Base-by-base conservation (phyloP, 2,113 vertebrate genomes). In the Isurus oxyrinchus region DNA sequence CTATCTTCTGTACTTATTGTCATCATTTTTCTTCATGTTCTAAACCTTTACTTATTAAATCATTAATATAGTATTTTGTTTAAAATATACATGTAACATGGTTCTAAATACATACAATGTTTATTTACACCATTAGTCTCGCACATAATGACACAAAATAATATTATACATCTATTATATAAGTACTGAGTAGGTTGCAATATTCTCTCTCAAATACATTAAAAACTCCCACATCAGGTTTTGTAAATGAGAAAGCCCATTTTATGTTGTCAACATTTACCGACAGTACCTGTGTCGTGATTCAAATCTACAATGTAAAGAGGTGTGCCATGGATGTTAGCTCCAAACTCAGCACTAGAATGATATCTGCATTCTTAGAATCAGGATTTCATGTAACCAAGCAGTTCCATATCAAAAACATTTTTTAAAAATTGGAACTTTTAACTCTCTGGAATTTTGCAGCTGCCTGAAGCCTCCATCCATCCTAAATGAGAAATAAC, bases 211-310 rank as follows among this genome's bases (percentile, higher is more conserved):
- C n/a, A 94, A 63, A 66, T 7, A 63, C 59, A 94, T 63, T 63
- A 40, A 94, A 40, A 11, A 23, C 35, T 94, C 55, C 53, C 25
- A 94, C 19, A 23, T 63, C 59, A 94, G 59, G 5, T 5, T 93
- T 61, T 93, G 27, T 40, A n/a, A 40, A 23, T 93, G 57, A 7
- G 27, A 57, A 90, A 90, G 11, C 53, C 10, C 27, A 55, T 90
- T 31, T 90, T 90, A 88, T 35, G 4, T 0, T 0, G 21, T 6
- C 66, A 0, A 0, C 2, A 0, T 0, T 57, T 57, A 90, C 16
- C 79, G 21, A 53, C 53, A 11, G 49, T 55, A 53, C 40, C 86
- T 88, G 86, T 61, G 11, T 3, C 63, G 90, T 63, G 35, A 19
- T 63, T 35, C 5, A 4, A n/a, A 63, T n/a, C 35, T 10, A 31